Evolutionary conservation across 1,140 invertebrate species (phyloP), one percentile per base, ranked within the genome.

Genomic region (Caenorhabditis latens): DNA sequence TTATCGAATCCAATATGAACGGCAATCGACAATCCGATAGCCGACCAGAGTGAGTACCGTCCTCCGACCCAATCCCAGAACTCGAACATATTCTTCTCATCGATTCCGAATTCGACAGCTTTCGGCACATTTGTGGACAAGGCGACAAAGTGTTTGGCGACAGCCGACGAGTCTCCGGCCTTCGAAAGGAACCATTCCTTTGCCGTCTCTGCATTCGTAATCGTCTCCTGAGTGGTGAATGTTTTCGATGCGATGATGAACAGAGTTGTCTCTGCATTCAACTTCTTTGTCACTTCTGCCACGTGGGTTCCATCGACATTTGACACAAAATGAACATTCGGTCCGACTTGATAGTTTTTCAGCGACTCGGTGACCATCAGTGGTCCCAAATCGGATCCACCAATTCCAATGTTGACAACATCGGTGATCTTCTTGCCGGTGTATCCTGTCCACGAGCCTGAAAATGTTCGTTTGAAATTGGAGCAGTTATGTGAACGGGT

Each of bases 31-130:
- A 99, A 93, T 63, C 98, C 98, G 94, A 99, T 99, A 8, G 98
- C 98, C 0, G 97, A 99, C 98, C 98, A 99, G 2, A 99, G 93
- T 0, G 97, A 99, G 89, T 94, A 94, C 92, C 98, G 95, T 90
- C 98, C 98, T 75, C 98, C 98, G 86, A 99, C 98, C 97, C 98
- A 99, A 94, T 99, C 98, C 98, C 98, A 99, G 93, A 99, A 99
- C 71, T 96, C 97, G 94, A 99, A 99, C 97, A 99, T 99, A 92
- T 99, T 99, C 86, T 95, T 95, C 89, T 96, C 95, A 93, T 98
- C 96, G 90, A 99, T 99, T 40, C 98, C 98, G 94, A 99, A 99
- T 85, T 96, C 97, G 4, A 88, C 87, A 63, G 88, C 87, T 65
- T 94, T 94, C 91, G 94, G 93, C 46, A 94, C 95, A 93, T 99